phyloP scores from a whole-genome alignment of 2,888 invertebrate species.

The Drosophila seclusa region DNA sequence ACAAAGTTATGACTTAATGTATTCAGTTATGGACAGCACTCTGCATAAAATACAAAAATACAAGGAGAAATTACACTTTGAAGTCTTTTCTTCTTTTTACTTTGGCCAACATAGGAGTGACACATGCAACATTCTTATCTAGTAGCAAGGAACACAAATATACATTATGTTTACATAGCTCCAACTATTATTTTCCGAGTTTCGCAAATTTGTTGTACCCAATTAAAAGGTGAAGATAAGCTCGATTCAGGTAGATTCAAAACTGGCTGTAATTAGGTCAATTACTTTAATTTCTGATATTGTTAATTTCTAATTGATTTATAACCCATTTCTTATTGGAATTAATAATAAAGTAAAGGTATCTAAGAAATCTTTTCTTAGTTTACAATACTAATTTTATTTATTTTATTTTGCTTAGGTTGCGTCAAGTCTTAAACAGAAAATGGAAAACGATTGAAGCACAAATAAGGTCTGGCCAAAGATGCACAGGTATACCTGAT shows the following conservation, averaged over 20 bases:
- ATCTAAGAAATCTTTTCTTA: too few relatives aligned
- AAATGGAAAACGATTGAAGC: background rate
- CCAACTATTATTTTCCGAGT: background rate
- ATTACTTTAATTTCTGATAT: background rate
- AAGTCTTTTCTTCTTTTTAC: background rate
- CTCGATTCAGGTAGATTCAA: background rate
- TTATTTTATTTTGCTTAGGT: background rate
- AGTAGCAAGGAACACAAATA: background rate
- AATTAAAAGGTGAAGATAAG: background rate
- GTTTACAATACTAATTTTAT: background rate
- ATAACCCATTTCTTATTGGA: background rate
- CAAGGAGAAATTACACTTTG: background rate
- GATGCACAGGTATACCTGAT: conserved; percentile 34
- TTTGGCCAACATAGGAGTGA: background rate
- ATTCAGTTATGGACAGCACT: conserved; percentile 43
- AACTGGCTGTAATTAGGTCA: background rate
- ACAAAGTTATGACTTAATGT: conserved; percentile 75
- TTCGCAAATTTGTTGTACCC: background rate
- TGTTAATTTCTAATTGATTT: background rate
- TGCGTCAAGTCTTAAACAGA: background rate
- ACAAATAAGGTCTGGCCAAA: conserved; percentile 4
- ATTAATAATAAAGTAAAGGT: background rate
- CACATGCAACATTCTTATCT: conserved; percentile 2
- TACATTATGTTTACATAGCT: too few relatives aligned
- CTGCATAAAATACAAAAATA: background rate